Evolutionary conservation across 2,888 invertebrate species (phyloP), one percentile per base, ranked within the genome.

Genomic region (Hydraecia micacea): DNA sequence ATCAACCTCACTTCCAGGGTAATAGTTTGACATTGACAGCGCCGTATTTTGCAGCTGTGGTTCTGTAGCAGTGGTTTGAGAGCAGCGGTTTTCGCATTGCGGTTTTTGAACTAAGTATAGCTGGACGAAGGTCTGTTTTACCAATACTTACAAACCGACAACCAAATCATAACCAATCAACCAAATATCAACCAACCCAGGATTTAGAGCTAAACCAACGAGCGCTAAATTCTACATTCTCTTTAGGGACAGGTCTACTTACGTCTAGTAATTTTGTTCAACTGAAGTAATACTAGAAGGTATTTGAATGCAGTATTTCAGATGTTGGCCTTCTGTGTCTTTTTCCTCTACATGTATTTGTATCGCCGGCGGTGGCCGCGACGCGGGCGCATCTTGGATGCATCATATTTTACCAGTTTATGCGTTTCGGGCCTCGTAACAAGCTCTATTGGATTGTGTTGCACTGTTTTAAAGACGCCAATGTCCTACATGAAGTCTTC

Each of bases 351-450:
- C 62, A 65, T 46, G 39, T 62, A 68, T 63, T 65, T 36, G 67
- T 49, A 67, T 11, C 15, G 18, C 28, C 21, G 55, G 42, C 62
- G 62, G 67, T 52, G 74, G 71, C 32, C 65, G 49, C 52, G 60
- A 70, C 73, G 60, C 78, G 67, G 58, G 75, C 74, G 69, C 76
- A 32, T 71, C 69, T 67, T 36, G 77, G 58, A 60, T 69, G 79
- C 79, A 70, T 83, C 85, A 88, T 89, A 88, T 84, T 78, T 82
- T 85, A 81, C 65, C 78, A 55, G 62, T 86, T 88, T 86, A 88
- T 86, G 80, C 63, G 70, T 49, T 52, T 39, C 60, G 65, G 63
- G 18, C 11, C 73, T 83, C 83, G 79, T 87, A 88, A 85, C 62
- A 78, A 84, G 79, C 49, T 55, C 70, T 88, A 84, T 77, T 73